Evolutionary conservation across 2,888 invertebrate species (phyloP).

Genomic region (Trissoscelio sp.): DNA sequence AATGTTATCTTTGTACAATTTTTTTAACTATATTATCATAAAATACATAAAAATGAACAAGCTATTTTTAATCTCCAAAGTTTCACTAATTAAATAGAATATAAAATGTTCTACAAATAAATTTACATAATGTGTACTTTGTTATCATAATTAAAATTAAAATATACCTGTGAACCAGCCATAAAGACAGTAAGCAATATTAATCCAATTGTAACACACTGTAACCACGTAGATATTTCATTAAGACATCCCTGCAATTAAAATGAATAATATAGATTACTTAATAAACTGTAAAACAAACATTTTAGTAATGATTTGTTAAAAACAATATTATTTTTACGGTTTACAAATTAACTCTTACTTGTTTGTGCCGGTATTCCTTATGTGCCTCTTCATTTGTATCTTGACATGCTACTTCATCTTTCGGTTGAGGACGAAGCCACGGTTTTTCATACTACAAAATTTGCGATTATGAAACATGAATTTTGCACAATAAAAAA

Average conservation of each 20-base stretch:
- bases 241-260: conserved; percentile 85
- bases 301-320: not conserved
- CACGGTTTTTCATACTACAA: conserved; percentile 80
- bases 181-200: conserved; percentile 83
- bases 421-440: conserved; percentile 79
- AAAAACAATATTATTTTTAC: not conserved
- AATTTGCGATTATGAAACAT: too few species aligned
- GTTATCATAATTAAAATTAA: too few species aligned
- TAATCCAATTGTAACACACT: conserved; percentile 82
- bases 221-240: conserved; percentile 83
- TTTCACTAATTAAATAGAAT: too few species aligned
- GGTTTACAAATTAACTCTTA: conserved; percentile 67
- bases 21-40: too few species aligned
- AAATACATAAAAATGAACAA: too few species aligned
- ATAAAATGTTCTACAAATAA: too few species aligned
- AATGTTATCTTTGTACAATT: not conserved
- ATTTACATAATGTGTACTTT: too few species aligned
- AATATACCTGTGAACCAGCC: conserved; percentile 78
- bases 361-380: conserved; percentile 80
- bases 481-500: too few species aligned
- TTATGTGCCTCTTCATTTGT: conserved; percentile 75
- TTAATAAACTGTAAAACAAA: too few species aligned
- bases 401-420: conserved; percentile 78
- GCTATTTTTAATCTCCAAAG: too few species aligned
- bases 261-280: too few species aligned